Base-by-base conservation (phyloP, 2,797 vertebrate species). In the Buceros bicornis region DNA sequence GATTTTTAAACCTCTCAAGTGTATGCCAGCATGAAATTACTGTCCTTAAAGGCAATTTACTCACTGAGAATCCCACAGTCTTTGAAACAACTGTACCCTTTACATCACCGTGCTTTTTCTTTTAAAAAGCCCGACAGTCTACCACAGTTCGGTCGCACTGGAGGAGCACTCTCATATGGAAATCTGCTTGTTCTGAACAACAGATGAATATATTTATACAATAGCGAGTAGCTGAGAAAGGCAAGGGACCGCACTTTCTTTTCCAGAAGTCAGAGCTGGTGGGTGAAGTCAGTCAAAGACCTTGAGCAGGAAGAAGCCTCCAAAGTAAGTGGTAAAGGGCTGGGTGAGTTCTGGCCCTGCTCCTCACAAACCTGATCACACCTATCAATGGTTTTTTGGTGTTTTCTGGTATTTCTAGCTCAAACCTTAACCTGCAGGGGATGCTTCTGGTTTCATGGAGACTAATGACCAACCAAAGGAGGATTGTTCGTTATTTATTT, bases 21-120 rank as follows among this genome's bases (percentile, higher is more conserved):
- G 77, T 90, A 71, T n/a, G 33, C 73, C 43, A 42, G 88, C 74
- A 87, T 92, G 83, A 95, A 95, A 94, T 93, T 64, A 89, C 81
- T 89, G 42, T 51, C 42, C 74, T 90, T 74, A 89, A 80, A 95
- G 64, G 53, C 71, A 95, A 54, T 87, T 95, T 90, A 42, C 26
- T 70, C 42, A n/a, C 65, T 56, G 69, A 89, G 80, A 89, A 84
- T 64, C 24, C 20, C 17, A 45, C 5, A 3, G 13, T 57, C 37
- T 87, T 90, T 73, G 70, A 92, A 94, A 91, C 64, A 76, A 57
- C 29, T 73, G 62, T 80, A 67, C 28, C 11, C 16, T 7, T 87
- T 26, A 26, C 22, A 13, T 66, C 22, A 43, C 26, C 5, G 15
- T 54, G 22, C 5, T 82, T 66, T 64, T 71, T 14, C 7, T 37